Percentiles rank a stretch among this genome's conserved stretches.
Evolutionary conservation across 2,797 vertebrate species (phyloP).

Genomic region (Chiroxiphia lanceolata): DNA sequence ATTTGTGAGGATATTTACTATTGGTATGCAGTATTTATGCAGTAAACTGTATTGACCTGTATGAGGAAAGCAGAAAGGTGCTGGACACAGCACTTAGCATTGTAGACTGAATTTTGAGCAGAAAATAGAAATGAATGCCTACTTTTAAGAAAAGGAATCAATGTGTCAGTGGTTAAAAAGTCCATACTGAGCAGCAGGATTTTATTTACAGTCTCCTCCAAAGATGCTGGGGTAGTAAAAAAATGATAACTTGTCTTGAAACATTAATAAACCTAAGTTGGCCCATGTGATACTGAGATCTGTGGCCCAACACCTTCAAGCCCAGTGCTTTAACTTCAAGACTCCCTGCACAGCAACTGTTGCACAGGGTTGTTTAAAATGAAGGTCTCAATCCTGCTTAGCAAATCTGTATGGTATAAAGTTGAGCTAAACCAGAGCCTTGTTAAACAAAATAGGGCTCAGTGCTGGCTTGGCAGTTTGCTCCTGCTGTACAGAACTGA

Average conservation of each 20-base stretch:
- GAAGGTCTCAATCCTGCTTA: constrained; percentile 23
- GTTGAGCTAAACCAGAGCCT: constrained; percentile 62
- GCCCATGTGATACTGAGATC: background rate
- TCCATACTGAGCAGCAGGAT: background rate
- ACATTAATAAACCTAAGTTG: background rate
- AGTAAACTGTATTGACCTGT: background rate
- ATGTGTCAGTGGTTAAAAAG: background rate
- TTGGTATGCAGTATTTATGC: background rate
- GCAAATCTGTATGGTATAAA: constrained; percentile 33
- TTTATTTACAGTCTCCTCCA: background rate
- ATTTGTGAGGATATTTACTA: background rate
- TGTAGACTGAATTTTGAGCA: background rate
- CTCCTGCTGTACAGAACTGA: background rate
- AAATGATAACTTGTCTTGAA: background rate
- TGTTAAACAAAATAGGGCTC: constrained; percentile 52
- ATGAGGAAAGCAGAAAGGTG: background rate
- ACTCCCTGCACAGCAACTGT: background rate
- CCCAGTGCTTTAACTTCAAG: background rate
- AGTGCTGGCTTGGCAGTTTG: background rate
- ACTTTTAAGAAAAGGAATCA: background rate
- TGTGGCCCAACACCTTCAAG: background rate
- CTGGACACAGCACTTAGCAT: background rate
- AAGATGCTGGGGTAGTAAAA: background rate
- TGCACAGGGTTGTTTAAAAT: constrained; percentile 17
- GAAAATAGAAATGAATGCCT: background rate